phyloP scores from a whole-genome alignment of 2,113 vertebrate species.

The Okapia johnstoni region DNA sequence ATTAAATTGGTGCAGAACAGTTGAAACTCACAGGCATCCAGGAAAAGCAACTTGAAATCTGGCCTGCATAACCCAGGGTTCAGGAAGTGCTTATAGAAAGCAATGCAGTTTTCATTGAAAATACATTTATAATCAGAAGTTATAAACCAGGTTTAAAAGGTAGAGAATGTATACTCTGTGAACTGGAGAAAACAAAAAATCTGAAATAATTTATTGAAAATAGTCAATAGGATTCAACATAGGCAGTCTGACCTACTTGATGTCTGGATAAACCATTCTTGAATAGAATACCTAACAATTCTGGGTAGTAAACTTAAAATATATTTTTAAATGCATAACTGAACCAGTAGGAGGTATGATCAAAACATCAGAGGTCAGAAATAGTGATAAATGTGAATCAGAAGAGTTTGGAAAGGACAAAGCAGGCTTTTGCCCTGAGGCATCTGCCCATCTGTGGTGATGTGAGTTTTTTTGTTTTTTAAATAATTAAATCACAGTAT shows the following conservation, averaged over 20 bases:
- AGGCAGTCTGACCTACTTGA: background rate
- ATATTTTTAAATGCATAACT: background rate
- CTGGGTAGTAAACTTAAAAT: background rate
- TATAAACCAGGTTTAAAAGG: background rate
- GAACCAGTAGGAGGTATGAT: background rate
- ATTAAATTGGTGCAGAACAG: background rate
- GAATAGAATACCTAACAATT: background rate
- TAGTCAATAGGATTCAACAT: background rate
- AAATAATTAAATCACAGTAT: background rate
- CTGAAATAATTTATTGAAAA: background rate
- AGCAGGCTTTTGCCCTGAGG: background rate
- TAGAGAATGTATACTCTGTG: background rate
- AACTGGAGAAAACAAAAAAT: background rate
- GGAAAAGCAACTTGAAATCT: background rate
- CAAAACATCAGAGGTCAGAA: background rate
- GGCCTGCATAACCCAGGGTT: background rate
- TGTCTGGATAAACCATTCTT: background rate
- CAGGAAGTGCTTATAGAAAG: background rate
- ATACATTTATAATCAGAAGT: background rate
- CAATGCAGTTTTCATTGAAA: background rate
- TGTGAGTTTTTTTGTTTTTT: background rate
- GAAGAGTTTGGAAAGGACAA: background rate
- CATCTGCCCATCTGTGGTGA: background rate
- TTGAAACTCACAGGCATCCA: background rate
- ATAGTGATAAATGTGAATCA: background rate